A percentile compares a stretch with the other conserved stretches of the same genome.
Conservation (phyloP, 2,888 invertebrate genomes). For the Tinea semifulvella region DNA sequence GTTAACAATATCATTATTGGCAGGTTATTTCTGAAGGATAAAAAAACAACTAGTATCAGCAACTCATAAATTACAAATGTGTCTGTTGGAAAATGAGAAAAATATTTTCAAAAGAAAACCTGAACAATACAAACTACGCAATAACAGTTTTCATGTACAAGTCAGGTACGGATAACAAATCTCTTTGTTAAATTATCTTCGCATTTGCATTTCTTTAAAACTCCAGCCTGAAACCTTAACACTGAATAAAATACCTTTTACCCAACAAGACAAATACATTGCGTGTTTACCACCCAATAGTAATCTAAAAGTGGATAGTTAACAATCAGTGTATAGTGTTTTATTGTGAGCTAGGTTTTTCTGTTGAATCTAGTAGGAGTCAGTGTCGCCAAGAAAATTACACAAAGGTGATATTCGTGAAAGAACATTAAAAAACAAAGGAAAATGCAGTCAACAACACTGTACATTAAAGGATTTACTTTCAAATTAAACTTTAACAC, state of each 20-base stretch:
- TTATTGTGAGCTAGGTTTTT: neutral
- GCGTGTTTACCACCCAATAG: neutral
- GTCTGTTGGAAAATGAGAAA: too few species aligned
- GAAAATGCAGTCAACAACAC: too few species aligned
- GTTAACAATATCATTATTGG: too few species aligned
- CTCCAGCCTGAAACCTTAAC: neutral
- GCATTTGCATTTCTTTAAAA: conserved; percentile 11
- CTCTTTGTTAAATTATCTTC: conserved; percentile 5
- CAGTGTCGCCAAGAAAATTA: conserved; percentile 12
- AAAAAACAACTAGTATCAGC: too few species aligned
- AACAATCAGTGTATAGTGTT: neutral
- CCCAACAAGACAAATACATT: conserved; percentile 4
- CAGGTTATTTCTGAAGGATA: too few species aligned
- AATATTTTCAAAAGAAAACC: too few species aligned
- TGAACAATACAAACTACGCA: too few species aligned
- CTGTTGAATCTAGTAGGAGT: neutral
- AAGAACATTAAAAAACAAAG: conserved; percentile 11
- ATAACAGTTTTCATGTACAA: conserved; percentile 6
- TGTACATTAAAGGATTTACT: too few species aligned
- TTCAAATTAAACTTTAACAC: too few species aligned
- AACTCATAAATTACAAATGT: too few species aligned
- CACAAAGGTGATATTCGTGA: conserved; percentile 13
- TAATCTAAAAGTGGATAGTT: neutral
- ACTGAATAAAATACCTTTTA: neutral
- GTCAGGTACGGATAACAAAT: conserved; percentile 14